phyloP scores from a whole-genome alignment of 2,113 vertebrate species.

The Oenanthe oenanthe region DNA sequence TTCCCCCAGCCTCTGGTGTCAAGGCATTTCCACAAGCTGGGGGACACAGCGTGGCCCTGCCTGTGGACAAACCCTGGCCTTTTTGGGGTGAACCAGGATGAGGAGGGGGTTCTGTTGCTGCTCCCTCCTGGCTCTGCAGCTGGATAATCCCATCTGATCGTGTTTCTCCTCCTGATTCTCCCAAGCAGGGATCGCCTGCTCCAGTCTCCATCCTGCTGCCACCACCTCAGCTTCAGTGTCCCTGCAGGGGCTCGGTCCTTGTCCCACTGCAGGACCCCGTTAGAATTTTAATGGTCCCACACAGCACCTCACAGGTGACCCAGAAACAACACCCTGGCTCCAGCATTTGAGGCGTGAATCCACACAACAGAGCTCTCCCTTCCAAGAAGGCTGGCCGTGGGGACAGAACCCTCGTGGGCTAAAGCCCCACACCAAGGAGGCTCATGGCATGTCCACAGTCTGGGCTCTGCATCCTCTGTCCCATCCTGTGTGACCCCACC shows the following conservation, averaged over 20 bases:
- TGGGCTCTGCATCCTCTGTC: not conserved
- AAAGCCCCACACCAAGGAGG: not conserved
- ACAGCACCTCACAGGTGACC: accelerated
- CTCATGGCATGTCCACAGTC: accelerated
- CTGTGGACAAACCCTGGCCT: not conserved
- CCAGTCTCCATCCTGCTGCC: not conserved
- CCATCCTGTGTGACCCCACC: not conserved
- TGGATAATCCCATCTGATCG: not conserved
- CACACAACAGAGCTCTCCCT: not conserved
- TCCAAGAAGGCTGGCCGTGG: accelerated
- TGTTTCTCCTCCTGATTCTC: not conserved
- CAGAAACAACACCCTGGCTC: not conserved
- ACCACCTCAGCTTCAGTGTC: not conserved
- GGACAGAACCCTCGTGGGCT: accelerated
- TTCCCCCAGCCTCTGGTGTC: not conserved
- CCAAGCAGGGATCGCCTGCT: accelerated
- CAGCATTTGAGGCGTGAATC: accelerated
- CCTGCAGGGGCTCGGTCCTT: not conserved
- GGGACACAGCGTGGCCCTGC: accelerated
- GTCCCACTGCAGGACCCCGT: accelerated
- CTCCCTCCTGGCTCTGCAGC: not conserved
- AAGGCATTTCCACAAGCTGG: accelerated
- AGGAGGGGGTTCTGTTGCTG: not conserved
- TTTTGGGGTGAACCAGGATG: accelerated
- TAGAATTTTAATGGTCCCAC: not conserved